Conservation (phyloP, 2,888 invertebrate genomes). For the Rhagium mordax region DNA sequence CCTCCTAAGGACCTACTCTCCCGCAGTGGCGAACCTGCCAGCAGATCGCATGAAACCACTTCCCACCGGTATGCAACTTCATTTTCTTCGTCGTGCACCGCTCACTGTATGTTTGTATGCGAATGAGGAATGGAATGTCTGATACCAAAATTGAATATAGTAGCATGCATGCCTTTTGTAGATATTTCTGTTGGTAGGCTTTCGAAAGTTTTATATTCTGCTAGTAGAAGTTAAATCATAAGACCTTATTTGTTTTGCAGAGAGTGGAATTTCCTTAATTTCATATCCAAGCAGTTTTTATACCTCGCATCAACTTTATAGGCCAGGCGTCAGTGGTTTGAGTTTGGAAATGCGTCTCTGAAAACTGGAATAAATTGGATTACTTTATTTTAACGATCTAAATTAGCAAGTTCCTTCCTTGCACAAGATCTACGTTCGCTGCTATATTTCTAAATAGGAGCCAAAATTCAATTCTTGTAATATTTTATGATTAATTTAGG, state of each 20-base stretch:
- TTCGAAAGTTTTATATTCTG: neutral
- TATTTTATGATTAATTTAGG: no score
- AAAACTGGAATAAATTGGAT: no score
- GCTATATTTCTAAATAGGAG: no score
- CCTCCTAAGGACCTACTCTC: constrained; percentile 79
- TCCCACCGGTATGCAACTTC: constrained; percentile 67
- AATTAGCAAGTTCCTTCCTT: no score
- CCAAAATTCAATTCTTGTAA: no score
- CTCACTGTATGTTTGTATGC: neutral
- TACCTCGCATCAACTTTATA: no score
- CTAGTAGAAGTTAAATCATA: neutral
- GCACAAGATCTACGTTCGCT: no score
- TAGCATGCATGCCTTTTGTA: neutral
- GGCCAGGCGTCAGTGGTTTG: no score
- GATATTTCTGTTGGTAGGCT: neutral
- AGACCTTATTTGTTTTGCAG: neutral
- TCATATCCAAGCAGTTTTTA: no score
- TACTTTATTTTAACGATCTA: no score
- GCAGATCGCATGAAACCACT: constrained; percentile 75
- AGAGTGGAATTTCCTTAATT: neutral
- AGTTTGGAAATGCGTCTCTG: no score
- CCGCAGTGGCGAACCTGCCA: constrained; percentile 75
- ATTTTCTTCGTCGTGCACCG: neutral
- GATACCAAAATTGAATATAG: neutral
- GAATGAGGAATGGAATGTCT: constrained; percentile 12